Evolutionary conservation across 2,113 vertebrate genomes (phyloP).

Genomic region (Hystrix cristata): DNA sequence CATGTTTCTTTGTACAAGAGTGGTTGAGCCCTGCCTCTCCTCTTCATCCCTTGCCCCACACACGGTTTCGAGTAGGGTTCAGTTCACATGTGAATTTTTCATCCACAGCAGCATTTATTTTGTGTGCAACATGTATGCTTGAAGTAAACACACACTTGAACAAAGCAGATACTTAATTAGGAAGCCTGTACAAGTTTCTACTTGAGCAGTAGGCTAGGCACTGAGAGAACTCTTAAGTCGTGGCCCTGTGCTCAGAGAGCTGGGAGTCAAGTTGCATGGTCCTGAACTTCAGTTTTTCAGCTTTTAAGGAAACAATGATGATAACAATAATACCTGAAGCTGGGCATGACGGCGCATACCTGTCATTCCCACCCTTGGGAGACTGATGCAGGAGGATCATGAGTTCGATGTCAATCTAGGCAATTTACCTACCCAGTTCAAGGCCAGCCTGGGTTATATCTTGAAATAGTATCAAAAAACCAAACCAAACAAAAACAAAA

Average conservation of each 20-base stretch:
- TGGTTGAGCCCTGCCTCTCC: background rate
- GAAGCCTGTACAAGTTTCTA: background rate
- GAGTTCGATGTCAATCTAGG: too few species aligned
- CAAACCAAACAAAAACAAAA: background rate
- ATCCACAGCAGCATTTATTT: background rate
- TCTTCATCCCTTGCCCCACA: background rate
- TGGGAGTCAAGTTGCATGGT: background rate
- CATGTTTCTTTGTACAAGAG: background rate
- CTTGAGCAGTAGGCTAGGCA: background rate
- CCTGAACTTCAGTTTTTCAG: background rate
- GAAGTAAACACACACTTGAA: background rate
- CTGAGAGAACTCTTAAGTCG: background rate
- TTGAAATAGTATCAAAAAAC: background rate
- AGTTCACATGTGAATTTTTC: background rate
- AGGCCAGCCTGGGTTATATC: too few species aligned
- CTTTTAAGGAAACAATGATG: background rate
- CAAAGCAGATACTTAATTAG: background rate
- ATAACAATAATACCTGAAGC: too few species aligned
- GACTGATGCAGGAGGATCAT: too few species aligned
- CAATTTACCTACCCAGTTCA: too few species aligned
- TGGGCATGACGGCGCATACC: too few species aligned
- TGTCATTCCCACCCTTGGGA: too few species aligned
- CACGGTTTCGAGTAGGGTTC: background rate
- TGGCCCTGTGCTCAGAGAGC: background rate
- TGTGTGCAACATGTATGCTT: fast-evolving